A percentile compares a stretch with the other conserved stretches of the same genome.
Evolutionary conservation across 2,113 vertebrate genomes (phyloP).

Genomic region (Gambusia holbrooki): DNA sequence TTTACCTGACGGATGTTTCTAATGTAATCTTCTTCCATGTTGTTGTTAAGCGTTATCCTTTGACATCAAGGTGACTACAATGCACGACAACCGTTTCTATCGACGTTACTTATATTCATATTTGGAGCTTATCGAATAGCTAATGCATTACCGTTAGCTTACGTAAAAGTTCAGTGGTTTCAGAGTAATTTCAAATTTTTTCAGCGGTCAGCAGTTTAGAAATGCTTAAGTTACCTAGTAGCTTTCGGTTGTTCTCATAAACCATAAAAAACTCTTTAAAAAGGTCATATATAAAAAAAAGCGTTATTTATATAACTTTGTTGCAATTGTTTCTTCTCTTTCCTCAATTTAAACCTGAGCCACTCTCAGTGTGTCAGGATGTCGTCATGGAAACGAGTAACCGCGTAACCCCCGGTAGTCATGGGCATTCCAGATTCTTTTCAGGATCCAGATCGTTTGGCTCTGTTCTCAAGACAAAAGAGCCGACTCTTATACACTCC

Average conservation of each 20-base stretch:
- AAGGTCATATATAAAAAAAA: background rate
- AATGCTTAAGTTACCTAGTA: background rate
- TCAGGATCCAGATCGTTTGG: no score
- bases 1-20: slow-evolving; percentile 48
- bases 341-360: background rate
- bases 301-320: no score
- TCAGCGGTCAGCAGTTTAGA: background rate
- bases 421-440: no score
- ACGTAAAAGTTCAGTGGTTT: background rate
- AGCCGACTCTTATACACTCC: no score
- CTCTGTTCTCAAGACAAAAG: no score
- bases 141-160: background rate
- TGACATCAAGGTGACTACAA: background rate
- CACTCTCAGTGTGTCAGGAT: background rate
- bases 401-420: no score
- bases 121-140: no score
- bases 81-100: background rate
- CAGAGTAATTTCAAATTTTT: background rate
- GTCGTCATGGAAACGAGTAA: slow-evolving; percentile 54
- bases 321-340: background rate
- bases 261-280: background rate
- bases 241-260: background rate
- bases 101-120: no score
- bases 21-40: background rate
- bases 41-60: background rate